phyloP scores from a whole-genome alignment of 2,797 vertebrate genomes.

The Chelonia mydas region DNA sequence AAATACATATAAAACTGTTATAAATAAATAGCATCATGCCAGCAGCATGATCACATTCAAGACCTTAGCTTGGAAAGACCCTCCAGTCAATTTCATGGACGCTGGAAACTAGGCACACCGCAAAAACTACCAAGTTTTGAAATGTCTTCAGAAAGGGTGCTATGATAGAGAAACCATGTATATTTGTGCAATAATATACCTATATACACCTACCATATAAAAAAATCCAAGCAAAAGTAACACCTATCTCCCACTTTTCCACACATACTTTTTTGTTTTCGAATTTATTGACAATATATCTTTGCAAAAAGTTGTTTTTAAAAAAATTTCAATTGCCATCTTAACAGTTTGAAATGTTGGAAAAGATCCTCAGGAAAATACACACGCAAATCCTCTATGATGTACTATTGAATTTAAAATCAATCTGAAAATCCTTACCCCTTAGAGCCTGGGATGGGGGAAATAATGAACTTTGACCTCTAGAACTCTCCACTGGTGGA shows the following conservation, averaged over 20 bases:
- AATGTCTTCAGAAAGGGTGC: background rate
- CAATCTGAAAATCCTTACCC: background rate
- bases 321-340: background rate
- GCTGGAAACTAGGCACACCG: background rate
- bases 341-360: background rate
- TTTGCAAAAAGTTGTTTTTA: background rate
- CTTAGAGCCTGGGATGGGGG: background rate
- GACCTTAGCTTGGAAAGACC: background rate
- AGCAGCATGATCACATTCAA: background rate
- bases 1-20: background rate
- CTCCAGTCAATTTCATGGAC: background rate
- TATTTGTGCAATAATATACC: background rate
- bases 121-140: background rate
- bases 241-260: background rate
- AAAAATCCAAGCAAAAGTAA: background rate
- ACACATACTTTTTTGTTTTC: background rate
- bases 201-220: background rate
- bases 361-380: background rate
- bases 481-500: background rate
- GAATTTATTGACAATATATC: background rate
- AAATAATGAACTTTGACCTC: background rate
- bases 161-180: background rate
- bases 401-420: background rate
- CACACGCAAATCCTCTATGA: fast-evolving
- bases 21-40: background rate